A percentile compares a stretch with the other conserved stretches of the same genome.
Conservation (phyloP, 2,797 vertebrate genomes). For the Rhabdomys pumilio region DNA sequence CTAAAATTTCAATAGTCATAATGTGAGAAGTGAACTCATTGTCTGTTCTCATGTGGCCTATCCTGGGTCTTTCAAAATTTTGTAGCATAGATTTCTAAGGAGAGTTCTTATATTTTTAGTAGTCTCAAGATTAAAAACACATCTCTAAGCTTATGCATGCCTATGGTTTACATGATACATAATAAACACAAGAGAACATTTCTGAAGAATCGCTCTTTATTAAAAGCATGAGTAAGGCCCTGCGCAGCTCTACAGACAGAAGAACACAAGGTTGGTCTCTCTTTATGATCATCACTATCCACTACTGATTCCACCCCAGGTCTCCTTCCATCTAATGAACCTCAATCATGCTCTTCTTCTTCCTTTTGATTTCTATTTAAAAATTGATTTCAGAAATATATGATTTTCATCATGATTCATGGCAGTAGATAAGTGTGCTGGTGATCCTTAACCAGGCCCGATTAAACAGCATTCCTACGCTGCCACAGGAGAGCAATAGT, state of each 20-base stretch:
- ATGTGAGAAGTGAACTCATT: neutral
- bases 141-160: neutral
- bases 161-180: neutral
- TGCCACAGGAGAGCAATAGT: neutral
- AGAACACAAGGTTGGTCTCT: neutral
- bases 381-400: too few relatives aligned
- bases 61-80: neutral
- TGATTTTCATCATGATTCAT: neutral
- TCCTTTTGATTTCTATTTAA: neutral
- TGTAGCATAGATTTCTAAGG: neutral
- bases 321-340: neutral
- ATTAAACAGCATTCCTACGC: neutral
- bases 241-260: neutral
- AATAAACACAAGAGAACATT: neutral
- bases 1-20: neutral
- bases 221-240: neutral
- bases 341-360: neutral
- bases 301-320: neutral
- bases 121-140: neutral
- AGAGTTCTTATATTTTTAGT: neutral
- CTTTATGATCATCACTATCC: neutral
- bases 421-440: neutral
- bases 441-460: neutral
- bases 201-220: neutral
- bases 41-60: neutral